Percentiles rank a stretch among this genome's conserved stretches.
Evolutionary conservation across 2,113 vertebrate genomes (phyloP).

Genomic region (Genyomyrus donnyi): DNA sequence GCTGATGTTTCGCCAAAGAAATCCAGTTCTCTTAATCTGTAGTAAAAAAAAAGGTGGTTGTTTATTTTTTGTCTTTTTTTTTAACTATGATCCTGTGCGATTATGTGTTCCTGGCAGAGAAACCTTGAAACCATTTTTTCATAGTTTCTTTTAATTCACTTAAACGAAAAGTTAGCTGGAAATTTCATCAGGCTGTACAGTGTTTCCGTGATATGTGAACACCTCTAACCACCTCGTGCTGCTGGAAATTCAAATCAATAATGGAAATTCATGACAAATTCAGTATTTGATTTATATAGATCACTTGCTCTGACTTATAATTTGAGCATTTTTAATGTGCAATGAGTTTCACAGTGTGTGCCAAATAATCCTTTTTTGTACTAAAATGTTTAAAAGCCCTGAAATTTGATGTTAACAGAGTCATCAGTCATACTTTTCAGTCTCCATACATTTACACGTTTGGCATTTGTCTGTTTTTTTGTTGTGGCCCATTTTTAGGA

Average conservation of each 20-base stretch:
- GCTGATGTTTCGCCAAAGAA: neutral
- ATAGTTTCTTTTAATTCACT: neutral
- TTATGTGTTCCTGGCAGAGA: neutral
- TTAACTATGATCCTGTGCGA: neutral
- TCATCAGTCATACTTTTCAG: constrained; percentile 40
- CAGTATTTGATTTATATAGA: neutral
- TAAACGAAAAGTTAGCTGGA: neutral
- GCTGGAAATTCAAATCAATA: neutral
- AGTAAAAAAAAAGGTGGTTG: neutral
- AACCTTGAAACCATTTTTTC: neutral
- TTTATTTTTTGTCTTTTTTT: neutral
- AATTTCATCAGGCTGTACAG: neutral
- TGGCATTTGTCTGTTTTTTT: constrained; percentile 29
- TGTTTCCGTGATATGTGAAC: neutral
- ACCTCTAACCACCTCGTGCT: neutral
- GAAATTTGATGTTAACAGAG: constrained; percentile 35
- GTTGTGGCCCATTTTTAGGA: constrained; percentile 37
- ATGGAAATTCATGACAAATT: neutral
- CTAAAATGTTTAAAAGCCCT: constrained; percentile 42
- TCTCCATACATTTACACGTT: constrained; percentile 44
- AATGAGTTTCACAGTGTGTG: constrained; percentile 29
- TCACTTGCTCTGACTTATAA: neutral
- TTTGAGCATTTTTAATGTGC: constrained; percentile 28
- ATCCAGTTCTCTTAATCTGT: neutral
- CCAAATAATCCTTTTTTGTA: constrained; percentile 30